Conservation (phyloP, 2,888 invertebrate genomes). For the Ischnus inquisitorius region DNA sequence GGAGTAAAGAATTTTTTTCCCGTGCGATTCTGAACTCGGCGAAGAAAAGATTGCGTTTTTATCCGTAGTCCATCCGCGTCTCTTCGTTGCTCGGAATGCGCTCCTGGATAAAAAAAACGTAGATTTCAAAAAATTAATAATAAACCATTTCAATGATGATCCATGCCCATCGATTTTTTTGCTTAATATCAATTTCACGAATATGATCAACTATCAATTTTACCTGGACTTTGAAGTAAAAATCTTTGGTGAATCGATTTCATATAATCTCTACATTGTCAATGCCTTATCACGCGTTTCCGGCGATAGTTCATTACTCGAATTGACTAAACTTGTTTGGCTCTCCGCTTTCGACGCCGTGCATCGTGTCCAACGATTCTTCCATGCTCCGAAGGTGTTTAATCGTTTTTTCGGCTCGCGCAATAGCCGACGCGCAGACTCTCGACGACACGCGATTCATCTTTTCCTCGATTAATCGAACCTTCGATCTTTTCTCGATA, state of each 20-base stretch:
- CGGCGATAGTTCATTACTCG: neutral
- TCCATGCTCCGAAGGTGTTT: constrained; percentile 62
- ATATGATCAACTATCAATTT: no score
- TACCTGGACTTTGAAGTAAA: neutral
- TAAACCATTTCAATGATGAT: no score
- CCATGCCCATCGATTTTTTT: no score
- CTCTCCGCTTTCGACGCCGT: constrained; percentile 34
- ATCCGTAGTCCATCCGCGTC: no score
- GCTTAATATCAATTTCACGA: no score
- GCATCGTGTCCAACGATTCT: constrained; percentile 54
- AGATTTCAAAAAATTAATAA: no score
- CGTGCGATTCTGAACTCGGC: no score
- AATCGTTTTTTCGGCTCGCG: constrained; percentile 68
- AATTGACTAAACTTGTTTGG: neutral
- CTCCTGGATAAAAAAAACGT: no score
- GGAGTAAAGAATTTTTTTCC: no score
- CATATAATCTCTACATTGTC: neutral
- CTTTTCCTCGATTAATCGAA: constrained; percentile 63
- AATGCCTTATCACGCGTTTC: neutral
- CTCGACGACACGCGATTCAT: constrained; percentile 65
- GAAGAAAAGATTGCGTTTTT: no score
- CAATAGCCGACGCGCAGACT: constrained; percentile 53
- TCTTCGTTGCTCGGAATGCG: no score
- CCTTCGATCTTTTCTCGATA: constrained; percentile 69
- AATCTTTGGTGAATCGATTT: neutral